Evolutionary conservation across 2,797 vertebrate genomes (phyloP), one percentile per base, ranked within the genome.

Genomic region (Spea hammondii): DNA sequence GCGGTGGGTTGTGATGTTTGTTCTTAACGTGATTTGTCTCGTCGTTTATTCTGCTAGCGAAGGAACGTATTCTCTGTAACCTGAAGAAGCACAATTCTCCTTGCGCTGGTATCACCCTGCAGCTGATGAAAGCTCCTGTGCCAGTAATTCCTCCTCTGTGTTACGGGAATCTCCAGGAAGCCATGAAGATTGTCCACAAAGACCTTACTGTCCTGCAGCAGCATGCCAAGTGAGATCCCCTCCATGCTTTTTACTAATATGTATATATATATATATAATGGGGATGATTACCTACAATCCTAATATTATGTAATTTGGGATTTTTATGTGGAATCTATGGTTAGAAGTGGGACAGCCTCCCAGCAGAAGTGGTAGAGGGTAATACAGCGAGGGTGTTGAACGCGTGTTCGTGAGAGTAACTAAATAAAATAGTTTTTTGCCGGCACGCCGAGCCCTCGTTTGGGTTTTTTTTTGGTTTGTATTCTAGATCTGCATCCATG

Each of bases 51-150:
- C 79, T 83, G 87, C 14, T 84, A 99, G 97, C 96, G 72, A 95
- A 91, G 88, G 91, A 94, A 72, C 94, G 96, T 44, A 92, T 99
- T 85, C 88, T 96, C 60, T 93, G 88, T 84, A 96, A 95, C 85
- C 88, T 99, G 84, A 92, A 90, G 91, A 98, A 96, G 83, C 95
- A 96, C 45, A 93, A 95, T 11, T 79, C 84, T 65, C 96, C 96
- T 1, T 90, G 85, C 17, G 87, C 91, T 1, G 84, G 92, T 70
- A 91, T 94, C 45, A 85, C 86, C 0, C 85, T 95, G 72, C 91
- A 94, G 72, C 89, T 82, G 0, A 84, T 93, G 85, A 96, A 90
- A 70, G 89, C 94, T 67, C 96, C 97, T 0, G 95, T 98, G 67
- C 91, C 94, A 4, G 92, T 94, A 60, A 89, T 99, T 77, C 89